Conservation (phyloP, 2,797 vertebrate species). For the Enteromius unitaeniatus region DNA sequence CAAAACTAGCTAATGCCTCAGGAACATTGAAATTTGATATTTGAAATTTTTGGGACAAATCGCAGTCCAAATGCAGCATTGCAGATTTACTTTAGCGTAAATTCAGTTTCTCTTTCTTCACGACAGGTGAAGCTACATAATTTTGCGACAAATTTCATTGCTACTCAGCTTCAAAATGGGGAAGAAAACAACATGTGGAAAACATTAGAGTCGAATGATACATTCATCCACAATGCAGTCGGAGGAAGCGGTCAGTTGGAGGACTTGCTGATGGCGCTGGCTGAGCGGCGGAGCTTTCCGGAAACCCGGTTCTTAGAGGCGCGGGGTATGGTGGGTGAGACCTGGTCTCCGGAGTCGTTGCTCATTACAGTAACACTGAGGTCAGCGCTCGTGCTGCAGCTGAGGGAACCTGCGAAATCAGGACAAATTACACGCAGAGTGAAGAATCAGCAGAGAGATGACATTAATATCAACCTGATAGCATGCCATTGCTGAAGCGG, state of each 20-base stretch:
- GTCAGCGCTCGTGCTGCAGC: slow-evolving; percentile 78
- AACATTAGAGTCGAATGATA: slow-evolving; percentile 23
- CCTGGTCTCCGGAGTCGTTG: slow-evolving; percentile 68
- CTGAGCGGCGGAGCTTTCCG: slow-evolving; percentile 79
- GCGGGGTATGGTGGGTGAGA: slow-evolving; percentile 75
- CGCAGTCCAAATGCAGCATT: neutral
- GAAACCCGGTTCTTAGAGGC: slow-evolving; percentile 79
- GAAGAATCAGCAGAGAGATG: slow-evolving; percentile 45
- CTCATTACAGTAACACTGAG: slow-evolving; percentile 63
- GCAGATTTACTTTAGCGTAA: slow-evolving; percentile 30
- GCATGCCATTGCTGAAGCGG: slow-evolving; percentile 45
- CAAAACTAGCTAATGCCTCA: neutral
- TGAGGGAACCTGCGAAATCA: slow-evolving; percentile 82
- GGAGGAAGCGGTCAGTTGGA: slow-evolving; percentile 73
- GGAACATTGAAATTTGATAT: neutral
- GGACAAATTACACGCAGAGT: slow-evolving; percentile 37
- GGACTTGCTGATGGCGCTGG: slow-evolving; percentile 83
- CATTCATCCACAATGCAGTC: slow-evolving; percentile 67
- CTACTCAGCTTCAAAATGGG: slow-evolving; percentile 45
- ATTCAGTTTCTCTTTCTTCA: neutral
- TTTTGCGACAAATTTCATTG: slow-evolving; percentile 36
- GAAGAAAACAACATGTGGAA: slow-evolving; percentile 61
- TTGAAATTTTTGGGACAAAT: too few species aligned
- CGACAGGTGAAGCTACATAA: slow-evolving; percentile 22
- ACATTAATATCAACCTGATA: slow-evolving; percentile 1